These are phyloP conservation scores for Hirtodrosophila confusa DNA, from an alignment of 2,888 invertebrate genomes.

Conservation along the genomic window DNA sequence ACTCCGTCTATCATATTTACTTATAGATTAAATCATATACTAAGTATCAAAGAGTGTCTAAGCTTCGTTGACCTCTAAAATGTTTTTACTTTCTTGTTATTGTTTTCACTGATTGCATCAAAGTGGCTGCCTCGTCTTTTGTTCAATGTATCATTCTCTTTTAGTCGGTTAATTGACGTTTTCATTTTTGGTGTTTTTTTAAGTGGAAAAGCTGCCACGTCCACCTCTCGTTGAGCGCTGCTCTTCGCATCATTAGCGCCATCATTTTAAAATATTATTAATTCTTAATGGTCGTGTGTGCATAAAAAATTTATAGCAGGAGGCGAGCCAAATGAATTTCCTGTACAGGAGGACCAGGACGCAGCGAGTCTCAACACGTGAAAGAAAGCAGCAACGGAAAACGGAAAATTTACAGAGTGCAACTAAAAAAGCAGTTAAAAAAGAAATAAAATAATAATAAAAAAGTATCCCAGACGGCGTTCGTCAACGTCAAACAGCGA, in stretches of 20 bases:
- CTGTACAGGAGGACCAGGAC: slow-evolving; percentile 49
- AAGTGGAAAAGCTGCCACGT: slow-evolving; percentile 25
- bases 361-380: slow-evolving; percentile 45
- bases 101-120: slow-evolving; percentile 54
- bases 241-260: slow-evolving; percentile 71
- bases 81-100: slow-evolving; percentile 24
- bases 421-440: slow-evolving; percentile 55
- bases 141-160: slow-evolving; percentile 33
- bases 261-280: slow-evolving; percentile 74
- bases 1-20: too few species aligned
- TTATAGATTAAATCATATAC: too few species aligned
- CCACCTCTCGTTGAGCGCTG: slow-evolving; percentile 22
- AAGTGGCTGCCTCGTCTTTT: slow-evolving; percentile 42
- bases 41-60: slow-evolving; percentile 13
- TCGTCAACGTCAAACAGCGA: slow-evolving; percentile 77
- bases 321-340: slow-evolving; percentile 71
- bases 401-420: slow-evolving; percentile 72
- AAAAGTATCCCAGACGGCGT: slow-evolving; percentile 65
- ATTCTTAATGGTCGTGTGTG: slow-evolving; percentile 73
- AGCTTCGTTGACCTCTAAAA: slow-evolving; percentile 3
- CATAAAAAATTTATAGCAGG: slow-evolving; percentile 60
- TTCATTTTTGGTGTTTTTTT: slow-evolving; percentile 18
- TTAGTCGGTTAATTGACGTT: slow-evolving; percentile 45
- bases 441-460: slow-evolving; percentile 49
- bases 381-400: slow-evolving; percentile 66